Evolutionary conservation across 1,140 invertebrate species (phyloP).

Genomic region (Archegozetes longisetosus): DNA sequence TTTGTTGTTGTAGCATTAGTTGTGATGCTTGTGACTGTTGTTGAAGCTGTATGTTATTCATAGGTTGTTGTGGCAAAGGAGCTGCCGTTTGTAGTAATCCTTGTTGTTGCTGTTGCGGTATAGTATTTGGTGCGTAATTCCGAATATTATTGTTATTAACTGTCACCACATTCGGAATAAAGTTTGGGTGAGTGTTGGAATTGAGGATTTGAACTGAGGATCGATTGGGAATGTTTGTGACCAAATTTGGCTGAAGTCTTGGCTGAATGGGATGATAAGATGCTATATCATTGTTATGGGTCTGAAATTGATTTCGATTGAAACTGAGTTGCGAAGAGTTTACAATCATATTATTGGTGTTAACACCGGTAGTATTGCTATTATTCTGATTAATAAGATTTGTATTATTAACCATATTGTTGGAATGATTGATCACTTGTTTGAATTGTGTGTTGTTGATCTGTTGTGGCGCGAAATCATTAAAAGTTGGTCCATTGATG

Average conservation of each 20-base stretch:
- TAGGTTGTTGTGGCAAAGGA: neutral
- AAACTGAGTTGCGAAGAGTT: neutral
- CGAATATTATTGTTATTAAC: neutral
- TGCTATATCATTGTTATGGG: neutral
- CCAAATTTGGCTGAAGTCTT: neutral
- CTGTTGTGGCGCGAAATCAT: neutral
- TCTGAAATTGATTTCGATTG: neutral
- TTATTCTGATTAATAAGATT: too few relatives aligned
- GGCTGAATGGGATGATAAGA: neutral
- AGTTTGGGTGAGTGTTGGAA: neutral
- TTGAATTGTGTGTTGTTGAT: neutral
- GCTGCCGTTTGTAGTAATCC: neutral
- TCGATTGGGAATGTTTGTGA: neutral
- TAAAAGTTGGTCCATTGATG: neutral
- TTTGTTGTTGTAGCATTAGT: neutral
- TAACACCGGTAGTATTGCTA: neutral
- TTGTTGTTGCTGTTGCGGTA: neutral
- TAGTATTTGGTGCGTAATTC: neutral
- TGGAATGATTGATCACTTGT: neutral
- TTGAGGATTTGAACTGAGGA: neutral
- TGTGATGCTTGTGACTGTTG: too few relatives aligned
- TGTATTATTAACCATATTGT: neutral
- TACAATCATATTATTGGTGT: neutral
- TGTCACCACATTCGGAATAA: neutral
- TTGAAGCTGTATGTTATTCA: neutral